These are phyloP conservation scores for Phenganax subtilis DNA, from an alignment of 92 coral and sea anemone genomes.

Conservation along the genomic window DNA sequence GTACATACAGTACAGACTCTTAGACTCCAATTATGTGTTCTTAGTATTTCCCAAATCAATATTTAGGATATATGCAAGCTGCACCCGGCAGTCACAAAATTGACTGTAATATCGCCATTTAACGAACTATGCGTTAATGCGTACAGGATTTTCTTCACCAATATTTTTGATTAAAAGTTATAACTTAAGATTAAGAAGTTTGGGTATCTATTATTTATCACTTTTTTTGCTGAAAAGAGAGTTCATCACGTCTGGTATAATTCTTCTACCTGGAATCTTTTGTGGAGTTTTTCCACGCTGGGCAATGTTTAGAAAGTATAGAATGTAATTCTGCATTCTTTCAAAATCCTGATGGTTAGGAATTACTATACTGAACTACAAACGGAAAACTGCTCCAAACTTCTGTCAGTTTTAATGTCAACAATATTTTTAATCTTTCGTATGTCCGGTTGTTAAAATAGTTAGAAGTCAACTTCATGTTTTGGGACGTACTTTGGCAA, in stretches of 20 bases:
- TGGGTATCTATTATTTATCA: too few relatives aligned
- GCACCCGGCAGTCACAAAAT: not conserved
- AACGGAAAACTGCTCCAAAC: not conserved
- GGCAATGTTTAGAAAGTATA: not conserved
- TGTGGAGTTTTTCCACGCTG: too few relatives aligned
- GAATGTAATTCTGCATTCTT: not conserved
- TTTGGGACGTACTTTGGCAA: not conserved
- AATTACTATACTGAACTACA: not conserved
- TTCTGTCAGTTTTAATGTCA: not conserved
- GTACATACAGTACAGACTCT: not conserved
- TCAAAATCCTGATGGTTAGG: not conserved
- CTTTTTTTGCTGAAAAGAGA: too few relatives aligned
- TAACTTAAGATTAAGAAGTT: not conserved
- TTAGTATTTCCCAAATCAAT: slow-evolving; percentile 8
- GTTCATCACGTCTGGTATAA: too few relatives aligned
- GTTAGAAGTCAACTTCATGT: not conserved
- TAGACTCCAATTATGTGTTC: not conserved
- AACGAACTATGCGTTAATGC: not conserved
- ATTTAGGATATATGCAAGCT: not conserved
- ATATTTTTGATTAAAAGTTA: not conserved
- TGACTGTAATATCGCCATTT: not conserved
- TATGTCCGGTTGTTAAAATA: slow-evolving; percentile 10
- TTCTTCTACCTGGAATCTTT: too few relatives aligned
- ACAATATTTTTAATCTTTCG: slow-evolving; percentile 1
- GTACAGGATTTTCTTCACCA: not conserved